phyloP scores from a whole-genome alignment of 2,797 vertebrate species.

The Epinephelus malabaricus region DNA sequence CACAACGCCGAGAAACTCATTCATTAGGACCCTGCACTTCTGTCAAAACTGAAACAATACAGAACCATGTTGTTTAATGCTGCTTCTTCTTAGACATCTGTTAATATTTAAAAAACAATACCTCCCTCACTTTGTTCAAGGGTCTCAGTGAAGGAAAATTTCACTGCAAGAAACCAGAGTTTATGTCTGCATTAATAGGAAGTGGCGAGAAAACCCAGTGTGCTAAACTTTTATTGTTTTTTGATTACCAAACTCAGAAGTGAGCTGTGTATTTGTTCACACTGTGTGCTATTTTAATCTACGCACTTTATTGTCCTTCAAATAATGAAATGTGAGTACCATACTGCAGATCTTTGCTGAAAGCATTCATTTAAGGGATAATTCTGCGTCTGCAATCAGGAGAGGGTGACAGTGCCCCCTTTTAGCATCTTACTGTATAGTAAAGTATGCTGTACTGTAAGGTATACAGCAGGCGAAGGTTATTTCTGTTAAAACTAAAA shows the following conservation, averaged over 20 bases:
- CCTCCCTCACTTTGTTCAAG: slow-evolving; percentile 25
- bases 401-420: slow-evolving; percentile 27
- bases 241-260: slow-evolving; percentile 57
- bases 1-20: not conserved
- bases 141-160: slow-evolving; percentile 31
- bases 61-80: slow-evolving; percentile 1
- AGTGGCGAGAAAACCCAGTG: slow-evolving; percentile 41
- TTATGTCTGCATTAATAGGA: slow-evolving; percentile 46
- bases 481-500: slow-evolving; percentile 46
- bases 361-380: slow-evolving; percentile 66
- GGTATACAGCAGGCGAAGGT: slow-evolving; percentile 31
- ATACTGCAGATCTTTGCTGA: slow-evolving; percentile 53
- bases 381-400: slow-evolving; percentile 49
- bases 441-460: slow-evolving; percentile 32
- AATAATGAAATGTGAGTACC: slow-evolving; percentile 61
- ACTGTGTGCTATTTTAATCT: slow-evolving; percentile 50
- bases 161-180: slow-evolving; percentile 27
- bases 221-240: slow-evolving; percentile 59
- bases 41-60: slow-evolving; percentile 4
- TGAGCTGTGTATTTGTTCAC: slow-evolving; percentile 54
- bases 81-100: slow-evolving; percentile 23
- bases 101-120: slow-evolving; percentile 21
- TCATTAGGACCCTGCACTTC: slow-evolving; percentile 5
- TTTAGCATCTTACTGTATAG: slow-evolving; percentile 33
- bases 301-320: slow-evolving; percentile 63